Evolutionary conservation across 1,140 invertebrate genomes (phyloP), one percentile per base, ranked within the genome.

Genomic region (Hycleus phaleratus): DNA sequence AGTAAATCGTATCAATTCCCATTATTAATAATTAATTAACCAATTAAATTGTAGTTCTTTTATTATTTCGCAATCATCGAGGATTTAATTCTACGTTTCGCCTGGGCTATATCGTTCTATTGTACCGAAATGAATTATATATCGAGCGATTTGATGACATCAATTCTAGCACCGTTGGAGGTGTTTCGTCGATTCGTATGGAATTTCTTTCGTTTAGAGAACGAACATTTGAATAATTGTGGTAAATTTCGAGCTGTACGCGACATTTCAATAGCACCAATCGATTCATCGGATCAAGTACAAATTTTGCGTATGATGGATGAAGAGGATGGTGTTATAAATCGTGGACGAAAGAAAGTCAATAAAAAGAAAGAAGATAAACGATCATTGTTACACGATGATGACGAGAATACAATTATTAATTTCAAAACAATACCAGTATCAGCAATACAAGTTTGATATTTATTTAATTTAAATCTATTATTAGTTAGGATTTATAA

Each of bases 21-120:
- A 6, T 12, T 18, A 18, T 53, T 44, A 24, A 9, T 5, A 42
- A 8, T 44, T 8, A 32, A 12, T 3, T 32, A 46, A 32, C 10
- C 8, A 2, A 32, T 46, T 8, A 9, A 49, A 70, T 81, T 78
- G 38, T 69, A 91, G 87, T 81, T 82, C 60, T 98, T 95, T 70
- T 98, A 98, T 74, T 99, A 99, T 73, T 93, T 97, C 77, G 96
- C 95, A 26, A 96, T 93, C 38, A 70, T 91, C 6, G 87, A 91
- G 75, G 88, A 93, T 73, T 81, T 90, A 50, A 72, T 91, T n/a
- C 69, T 95, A 12, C 79, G 93, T 63, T 93, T 94, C 69, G 80
- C 82, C 26, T 95, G 93, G 93, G 81, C 82, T 2, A 70, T 87
- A 42, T 85, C 87, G 25, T 82, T 92, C 55, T 85, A 87, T 43